These are phyloP conservation scores for Emys orbicularis DNA, from an alignment of 2,797 vertebrate species.

Conservation along the genomic window DNA sequence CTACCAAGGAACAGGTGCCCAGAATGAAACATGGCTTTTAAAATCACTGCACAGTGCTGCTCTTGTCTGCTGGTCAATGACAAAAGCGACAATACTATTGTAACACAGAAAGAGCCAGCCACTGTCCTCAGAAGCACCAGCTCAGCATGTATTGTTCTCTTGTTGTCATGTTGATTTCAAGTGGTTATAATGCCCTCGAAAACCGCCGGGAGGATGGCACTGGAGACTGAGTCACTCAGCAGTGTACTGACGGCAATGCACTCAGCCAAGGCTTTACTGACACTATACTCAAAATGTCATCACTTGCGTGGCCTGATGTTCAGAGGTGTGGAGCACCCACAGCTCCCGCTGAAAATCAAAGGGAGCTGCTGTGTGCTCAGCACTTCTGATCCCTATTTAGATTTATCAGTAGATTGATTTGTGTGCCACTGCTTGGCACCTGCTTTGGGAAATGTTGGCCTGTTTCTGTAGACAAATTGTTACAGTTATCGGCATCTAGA, in stretches of 20 bases:
- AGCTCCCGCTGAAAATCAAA: not conserved
- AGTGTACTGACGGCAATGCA: not conserved
- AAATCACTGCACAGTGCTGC: not conserved
- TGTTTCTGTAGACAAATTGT: not conserved
- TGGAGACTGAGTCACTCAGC: not conserved
- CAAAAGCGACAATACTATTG: not conserved
- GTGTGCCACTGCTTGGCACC: not conserved
- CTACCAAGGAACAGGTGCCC: not conserved
- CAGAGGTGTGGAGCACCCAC: too few relatives aligned
- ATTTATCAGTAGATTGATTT: too few relatives aligned
- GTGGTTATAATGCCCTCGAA: not conserved
- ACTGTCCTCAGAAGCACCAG: not conserved
- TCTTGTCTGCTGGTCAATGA: not conserved
- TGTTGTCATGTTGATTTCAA: not conserved
- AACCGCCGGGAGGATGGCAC: not conserved
- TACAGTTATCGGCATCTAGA: not conserved
- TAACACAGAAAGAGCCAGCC: too few relatives aligned
- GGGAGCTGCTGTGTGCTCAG: not conserved
- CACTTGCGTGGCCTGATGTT: not conserved
- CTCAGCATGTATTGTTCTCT: not conserved
- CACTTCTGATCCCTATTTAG: not conserved
- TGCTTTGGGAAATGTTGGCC: not conserved
- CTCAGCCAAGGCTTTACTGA: not conserved
- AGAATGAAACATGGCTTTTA: not conserved
- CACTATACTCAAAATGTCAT: not conserved